Evolutionary conservation across 2,797 vertebrate genomes (phyloP), one percentile per base, ranked within the genome.

Genomic region (Semaprochilodus insignis): DNA sequence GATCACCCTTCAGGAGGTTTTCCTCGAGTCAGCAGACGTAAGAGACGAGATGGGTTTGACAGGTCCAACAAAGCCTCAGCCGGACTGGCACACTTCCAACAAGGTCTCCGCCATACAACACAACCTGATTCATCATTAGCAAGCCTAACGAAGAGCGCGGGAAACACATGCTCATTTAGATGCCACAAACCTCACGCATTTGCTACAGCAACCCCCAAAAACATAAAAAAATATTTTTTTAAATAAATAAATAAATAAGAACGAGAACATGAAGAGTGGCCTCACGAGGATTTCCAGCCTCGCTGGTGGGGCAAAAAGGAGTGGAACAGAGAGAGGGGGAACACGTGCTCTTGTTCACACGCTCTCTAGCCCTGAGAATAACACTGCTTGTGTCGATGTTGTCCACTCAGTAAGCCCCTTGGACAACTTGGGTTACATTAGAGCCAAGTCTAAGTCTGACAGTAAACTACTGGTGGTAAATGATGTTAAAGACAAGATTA

Each of bases 21-120:
- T 90, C 88, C 90, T 92, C 92, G 91, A 91, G 92, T 92, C 90
- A 93, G 90, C 91, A 93, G 91, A 92, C 89, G 90, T 88, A 91
- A 89, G 80, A 91, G 93, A 94, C 89, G 90, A 92, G 90, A 94
- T 91, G 88, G 89, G 85, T 93, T 84, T 94, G 93, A 94, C 93
- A 93, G 92, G 83, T 85, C 84, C 82, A 85, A 94, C 92, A 94
- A 94, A 91, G 90, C 88, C 63, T 78, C 72, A 83, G 65, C 16
- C 66, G 57, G 54, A 36, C 52, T 75, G 83, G 81, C 76, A 67
- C 8, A 16, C 13, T 23, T 75, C 79, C 83, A 85, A 72, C 69
- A 81, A 85, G 74, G 48, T 48, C 78, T 81, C 75, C 27, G 66
- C 51, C 52, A 79, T 77, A 65, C 57, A 76, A 79, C 77, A 75